These are phyloP conservation scores for Chaetodon trifascialis DNA, from an alignment of 2,113 vertebrate genomes.

Conservation along the genomic window DNA sequence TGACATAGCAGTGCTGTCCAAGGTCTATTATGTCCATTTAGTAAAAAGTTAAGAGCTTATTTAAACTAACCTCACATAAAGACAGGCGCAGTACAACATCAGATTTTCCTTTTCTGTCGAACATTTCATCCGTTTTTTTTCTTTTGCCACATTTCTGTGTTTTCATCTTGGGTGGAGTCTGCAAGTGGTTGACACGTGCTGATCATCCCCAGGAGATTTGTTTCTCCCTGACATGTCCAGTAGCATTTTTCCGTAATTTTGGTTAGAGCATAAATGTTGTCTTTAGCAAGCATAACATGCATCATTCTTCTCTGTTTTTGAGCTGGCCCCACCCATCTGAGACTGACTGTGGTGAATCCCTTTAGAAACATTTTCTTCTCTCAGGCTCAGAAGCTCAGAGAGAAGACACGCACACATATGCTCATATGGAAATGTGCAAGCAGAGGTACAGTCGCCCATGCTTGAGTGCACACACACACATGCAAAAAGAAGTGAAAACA, in stretches of 20 bases:
- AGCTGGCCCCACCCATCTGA: conserved; percentile 31
- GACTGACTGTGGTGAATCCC: conserved; percentile 35
- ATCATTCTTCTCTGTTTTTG: not conserved
- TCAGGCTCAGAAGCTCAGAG: conserved; percentile 10
- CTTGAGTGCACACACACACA: not conserved
- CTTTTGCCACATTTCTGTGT: conserved; percentile 26
- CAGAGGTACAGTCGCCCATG: conserved; percentile 30
- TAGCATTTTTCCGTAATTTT: conserved; percentile 23
- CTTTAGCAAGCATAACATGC: conserved; percentile 12
- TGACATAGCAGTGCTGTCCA: not conserved
- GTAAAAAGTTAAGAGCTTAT: conserved; percentile 36
- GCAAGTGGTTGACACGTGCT: conserved; percentile 9
- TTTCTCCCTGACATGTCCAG: conserved; percentile 37
- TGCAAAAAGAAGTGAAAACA: conserved; percentile 4
- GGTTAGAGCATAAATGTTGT: conserved; percentile 31
- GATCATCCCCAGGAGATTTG: conserved; percentile 43
- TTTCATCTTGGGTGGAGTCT: conserved; percentile 44
- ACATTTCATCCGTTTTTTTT: not conserved
- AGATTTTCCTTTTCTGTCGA: not conserved
- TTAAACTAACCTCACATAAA: conserved; percentile 27
- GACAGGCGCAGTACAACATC: not conserved
- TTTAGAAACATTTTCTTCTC: not conserved
- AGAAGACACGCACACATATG: not conserved
- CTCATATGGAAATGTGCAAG: conserved; percentile 31
- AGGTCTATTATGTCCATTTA: not conserved